A percentile compares a stretch with the other conserved stretches of the same genome.
Evolutionary conservation across 2,797 vertebrate genomes (phyloP).

Genomic region (Lateolabrax maculatus): DNA sequence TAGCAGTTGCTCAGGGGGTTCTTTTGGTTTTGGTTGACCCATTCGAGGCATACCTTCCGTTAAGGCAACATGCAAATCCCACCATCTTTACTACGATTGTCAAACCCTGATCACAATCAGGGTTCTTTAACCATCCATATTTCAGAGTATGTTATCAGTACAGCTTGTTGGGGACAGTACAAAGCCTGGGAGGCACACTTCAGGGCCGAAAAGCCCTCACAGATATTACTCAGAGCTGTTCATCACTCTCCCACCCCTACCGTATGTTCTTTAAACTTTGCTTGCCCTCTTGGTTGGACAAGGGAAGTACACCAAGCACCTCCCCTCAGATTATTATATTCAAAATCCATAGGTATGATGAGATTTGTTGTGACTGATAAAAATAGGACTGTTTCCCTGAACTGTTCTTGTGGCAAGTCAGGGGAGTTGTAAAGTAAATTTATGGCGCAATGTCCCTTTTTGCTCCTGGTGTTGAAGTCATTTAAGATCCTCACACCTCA

Average conservation of each 20-base stretch:
- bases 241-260: too few species aligned
- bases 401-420: not conserved
- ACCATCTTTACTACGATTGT: not conserved
- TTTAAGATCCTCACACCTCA: slow-evolving; percentile 13
- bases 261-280: not conserved
- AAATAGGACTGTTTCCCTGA: slow-evolving; percentile 13
- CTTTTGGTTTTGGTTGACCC: not conserved
- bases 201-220: not conserved
- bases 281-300: not conserved
- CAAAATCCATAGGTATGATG: not conserved
- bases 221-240: too few species aligned
- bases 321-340: not conserved
- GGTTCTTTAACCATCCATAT: not conserved
- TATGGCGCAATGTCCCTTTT: not conserved
- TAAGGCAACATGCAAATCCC: not conserved
- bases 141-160: not conserved
- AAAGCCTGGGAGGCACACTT: not conserved
- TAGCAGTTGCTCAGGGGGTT: not conserved
- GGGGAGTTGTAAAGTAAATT: not conserved
- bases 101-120: not conserved
- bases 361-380: not conserved
- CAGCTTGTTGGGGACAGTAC: not conserved
- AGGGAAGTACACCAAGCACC: not conserved
- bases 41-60: not conserved
- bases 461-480: slow-evolving; percentile 8